Base-by-base conservation (phyloP, 2,888 invertebrate genomes). In the Eustalomyia histrio region DNA sequence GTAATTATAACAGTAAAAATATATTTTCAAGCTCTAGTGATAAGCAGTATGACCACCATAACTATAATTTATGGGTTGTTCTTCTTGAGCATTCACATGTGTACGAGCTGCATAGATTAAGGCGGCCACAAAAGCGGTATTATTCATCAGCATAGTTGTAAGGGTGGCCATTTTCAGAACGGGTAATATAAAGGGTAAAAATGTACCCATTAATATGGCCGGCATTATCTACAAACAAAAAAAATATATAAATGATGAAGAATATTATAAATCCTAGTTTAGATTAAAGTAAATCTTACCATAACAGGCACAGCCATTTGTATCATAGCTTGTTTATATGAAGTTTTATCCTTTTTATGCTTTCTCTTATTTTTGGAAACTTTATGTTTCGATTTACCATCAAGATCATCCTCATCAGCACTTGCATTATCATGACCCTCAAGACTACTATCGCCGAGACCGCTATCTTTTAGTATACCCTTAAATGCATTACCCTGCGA, bases 151-250 rank as follows among this genome's bases (percentile, higher is more conserved):
- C 0, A 92, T 92, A 0, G 93, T 92, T 60, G 92, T 91, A 35
- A 94, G 89, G 0, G 93, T 93, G 87, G 93, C 92, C 92, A 94
- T 92, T 87, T 94, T 94, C 16, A 95, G 86, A 0, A 93, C 93
- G 0, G 95, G 95, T 85, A 95, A 87, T 17, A 94, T 88, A 88
- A 94, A 94, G 0, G 95, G 95, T 86, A 94, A 88, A 60, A 94
- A 89, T 12, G 94, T 94, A 0, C 94, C 93, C 91, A 94, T 91
- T 0, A 94, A 86, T 3, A 94, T 91, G 0, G 93, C 93, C 0
- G 94, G 94, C 80, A 94, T 87, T 21, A 84, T 78, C 81, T 81
- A 18, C 3, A 29, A 7, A 29, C 1, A 29, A 3, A 7, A 29
- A n/a, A n/a, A n/a, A n/a, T n/a, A n/a, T n/a, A n/a, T n/a, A n/a